Percentiles rank a stretch among this genome's conserved stretches.
phyloP scores from a whole-genome alignment of 2,113 vertebrate species.

The Notarius lentiginosus region DNA sequence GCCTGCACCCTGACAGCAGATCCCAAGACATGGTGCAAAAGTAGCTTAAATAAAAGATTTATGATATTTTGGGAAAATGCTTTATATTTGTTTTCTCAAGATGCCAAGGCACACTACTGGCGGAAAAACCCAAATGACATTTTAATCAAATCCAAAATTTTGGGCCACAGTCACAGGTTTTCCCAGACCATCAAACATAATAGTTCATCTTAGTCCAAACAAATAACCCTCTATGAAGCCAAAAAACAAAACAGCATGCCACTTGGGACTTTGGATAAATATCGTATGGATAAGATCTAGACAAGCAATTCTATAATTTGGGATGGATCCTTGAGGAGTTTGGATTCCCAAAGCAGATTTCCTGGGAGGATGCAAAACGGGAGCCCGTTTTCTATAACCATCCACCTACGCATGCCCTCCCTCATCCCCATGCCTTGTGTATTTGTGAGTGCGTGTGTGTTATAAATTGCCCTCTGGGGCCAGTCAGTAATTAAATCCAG shows the following conservation, averaged over 20 bases:
- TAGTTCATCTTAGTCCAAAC: neutral
- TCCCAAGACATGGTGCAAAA: neutral
- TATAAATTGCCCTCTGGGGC: constrained; percentile 62
- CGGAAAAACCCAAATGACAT: neutral
- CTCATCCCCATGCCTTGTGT: constrained; percentile 52
- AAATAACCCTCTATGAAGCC: neutral
- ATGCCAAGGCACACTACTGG: neutral
- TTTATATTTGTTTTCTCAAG: neutral
- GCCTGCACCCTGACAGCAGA: neutral
- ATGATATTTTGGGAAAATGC: neutral
- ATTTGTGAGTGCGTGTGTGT: constrained; percentile 53
- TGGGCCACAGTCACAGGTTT: neutral
- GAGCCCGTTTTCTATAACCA: neutral
- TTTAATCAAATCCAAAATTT: neutral
- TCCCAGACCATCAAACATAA: neutral
- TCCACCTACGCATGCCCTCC: constrained; percentile 38
- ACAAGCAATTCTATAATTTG: constrained; percentile 8
- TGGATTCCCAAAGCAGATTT: constrained; percentile 20
- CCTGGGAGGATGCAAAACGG: constrained; percentile 5
- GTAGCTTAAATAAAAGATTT: neutral
- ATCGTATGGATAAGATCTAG: neutral
- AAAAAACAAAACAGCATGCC: neutral
- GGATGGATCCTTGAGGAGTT: constrained; percentile 13
- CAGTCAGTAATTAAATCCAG: constrained; percentile 66
- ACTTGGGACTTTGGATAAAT: neutral